Evolutionary conservation across 2,113 vertebrate species (phyloP), one percentile per base, ranked within the genome.

Genomic region (Rattus rattus): DNA sequence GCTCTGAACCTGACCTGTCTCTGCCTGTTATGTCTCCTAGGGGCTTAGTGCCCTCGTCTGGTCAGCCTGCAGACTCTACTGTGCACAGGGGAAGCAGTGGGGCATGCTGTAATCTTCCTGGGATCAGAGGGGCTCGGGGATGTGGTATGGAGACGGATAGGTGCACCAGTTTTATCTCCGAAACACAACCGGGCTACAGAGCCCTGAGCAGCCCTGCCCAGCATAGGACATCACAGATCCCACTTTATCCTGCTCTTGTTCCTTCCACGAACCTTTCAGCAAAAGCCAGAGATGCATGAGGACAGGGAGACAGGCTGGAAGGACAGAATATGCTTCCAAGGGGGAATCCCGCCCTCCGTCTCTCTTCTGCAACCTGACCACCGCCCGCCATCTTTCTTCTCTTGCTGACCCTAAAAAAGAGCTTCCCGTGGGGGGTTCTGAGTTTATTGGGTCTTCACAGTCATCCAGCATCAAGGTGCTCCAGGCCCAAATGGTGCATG

Each of bases 131-230:
- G 10, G 43, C 43, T 86, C 30, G 8, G 69, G 56, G 86, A 72
- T 22, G 67, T 56, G 14, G 24, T 73, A 36, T 20, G 69, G 49
- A 63, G 56, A 36, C 10, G 1, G 36, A 36, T 39, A 39, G 36
- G 36, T 4, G 24, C 43, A 19, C n/a, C 6, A 20, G 26, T 72
- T 11, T 49, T 0, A 0, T 63, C 49, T 49, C 36, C 1, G 20
- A 17, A 33, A 20, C 12, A 43, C 4, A 8, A 14, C 47, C 36
- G 85, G 28, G 13, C 39, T 17, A 0, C 19, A 11, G 54, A 22
- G 12, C 49, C 43, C 67, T 4, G 1, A 19, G 24, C 6, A 36
- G 7, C 19, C 24, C 0, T 1, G 4, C n/a, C 5, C 7, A 1
- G 47, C 1, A 28, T 67, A 39, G 49, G 39, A 33, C 76, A 16